Percentiles rank a stretch among this genome's conserved stretches.
phyloP scores from a whole-genome alignment of 1,140 invertebrate genomes.

The Copidosoma floridanum region DNA sequence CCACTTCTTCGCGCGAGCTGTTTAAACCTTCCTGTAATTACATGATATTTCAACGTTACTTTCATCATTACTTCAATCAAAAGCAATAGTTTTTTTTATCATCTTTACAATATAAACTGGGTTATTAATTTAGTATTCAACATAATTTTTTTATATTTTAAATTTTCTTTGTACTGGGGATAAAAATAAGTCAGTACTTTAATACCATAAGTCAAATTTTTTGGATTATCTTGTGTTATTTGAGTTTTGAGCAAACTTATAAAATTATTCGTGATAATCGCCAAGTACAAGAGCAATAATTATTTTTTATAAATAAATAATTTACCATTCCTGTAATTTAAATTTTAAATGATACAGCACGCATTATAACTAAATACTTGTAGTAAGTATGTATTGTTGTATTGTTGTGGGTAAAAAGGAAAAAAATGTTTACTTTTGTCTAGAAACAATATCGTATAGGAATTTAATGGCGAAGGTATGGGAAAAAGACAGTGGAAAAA shows the following conservation, averaged over 20 bases:
- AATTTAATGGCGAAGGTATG: slow-evolving; percentile 4
- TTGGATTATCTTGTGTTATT: no score
- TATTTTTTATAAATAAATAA: neutral
- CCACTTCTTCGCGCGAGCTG: slow-evolving; percentile 50
- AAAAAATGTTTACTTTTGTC: slow-evolving; percentile 17
- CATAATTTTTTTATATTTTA: no score
- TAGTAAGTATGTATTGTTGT: slow-evolving; percentile 2
- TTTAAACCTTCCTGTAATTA: slow-evolving; percentile 55
- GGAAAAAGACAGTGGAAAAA: slow-evolving; percentile 24
- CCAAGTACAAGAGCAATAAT: neutral
- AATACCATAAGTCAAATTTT: no score
- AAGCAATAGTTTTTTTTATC: no score
- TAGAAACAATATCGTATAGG: slow-evolving; percentile 21
- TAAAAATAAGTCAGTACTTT: no score
- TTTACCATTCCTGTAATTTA: neutral
- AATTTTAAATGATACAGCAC: neutral
- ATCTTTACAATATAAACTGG: no score
- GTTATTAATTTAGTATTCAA: no score
- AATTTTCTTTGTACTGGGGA: no score
- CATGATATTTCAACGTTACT: no score
- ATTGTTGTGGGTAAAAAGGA: slow-evolving; percentile 12
- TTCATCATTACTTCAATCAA: no score
- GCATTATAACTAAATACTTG: slow-evolving; percentile 6
- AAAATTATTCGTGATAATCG: no score
- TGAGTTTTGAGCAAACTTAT: no score